Evolutionary conservation across 2,888 invertebrate species (phyloP).

Genomic region (Zygogramma bicolorata): DNA sequence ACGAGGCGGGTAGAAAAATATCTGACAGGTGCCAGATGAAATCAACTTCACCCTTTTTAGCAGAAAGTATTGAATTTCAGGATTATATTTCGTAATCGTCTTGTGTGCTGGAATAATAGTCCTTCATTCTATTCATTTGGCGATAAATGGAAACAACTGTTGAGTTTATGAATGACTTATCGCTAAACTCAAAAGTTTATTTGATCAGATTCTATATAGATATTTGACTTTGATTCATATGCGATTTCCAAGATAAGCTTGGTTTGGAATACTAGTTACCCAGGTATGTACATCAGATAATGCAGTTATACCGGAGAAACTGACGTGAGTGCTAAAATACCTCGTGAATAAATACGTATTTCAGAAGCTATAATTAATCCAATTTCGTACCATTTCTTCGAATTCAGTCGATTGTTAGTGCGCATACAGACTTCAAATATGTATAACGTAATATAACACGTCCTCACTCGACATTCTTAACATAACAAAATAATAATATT

Average conservation of each 20-base stretch:
- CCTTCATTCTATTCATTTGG: too few species aligned
- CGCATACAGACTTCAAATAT: slow-evolving; percentile 2
- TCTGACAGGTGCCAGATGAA: too few species aligned
- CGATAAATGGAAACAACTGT: too few species aligned
- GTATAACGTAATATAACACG: neutral
- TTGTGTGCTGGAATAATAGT: too few species aligned
- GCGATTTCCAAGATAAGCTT: neutral
- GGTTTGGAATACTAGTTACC: neutral
- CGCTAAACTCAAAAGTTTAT: too few species aligned
- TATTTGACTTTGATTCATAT: neutral
- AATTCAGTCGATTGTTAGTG: neutral
- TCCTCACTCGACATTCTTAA: neutral
- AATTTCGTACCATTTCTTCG: neutral
- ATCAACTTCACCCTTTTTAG: too few species aligned
- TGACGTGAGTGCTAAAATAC: neutral
- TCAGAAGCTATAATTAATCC: slow-evolving; percentile 1
- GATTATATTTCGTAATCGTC: too few species aligned
- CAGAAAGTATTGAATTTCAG: too few species aligned
- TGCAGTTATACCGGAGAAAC: neutral
- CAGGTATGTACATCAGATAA: neutral
- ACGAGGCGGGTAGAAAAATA: too few species aligned
- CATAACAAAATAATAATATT: slow-evolving; percentile 5
- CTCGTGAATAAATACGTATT: neutral
- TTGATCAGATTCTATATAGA: too few species aligned
- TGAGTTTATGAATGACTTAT: too few species aligned